Base-by-base conservation (phyloP, 2,113 vertebrate species). In the Nannobrachium achirus region DNA sequence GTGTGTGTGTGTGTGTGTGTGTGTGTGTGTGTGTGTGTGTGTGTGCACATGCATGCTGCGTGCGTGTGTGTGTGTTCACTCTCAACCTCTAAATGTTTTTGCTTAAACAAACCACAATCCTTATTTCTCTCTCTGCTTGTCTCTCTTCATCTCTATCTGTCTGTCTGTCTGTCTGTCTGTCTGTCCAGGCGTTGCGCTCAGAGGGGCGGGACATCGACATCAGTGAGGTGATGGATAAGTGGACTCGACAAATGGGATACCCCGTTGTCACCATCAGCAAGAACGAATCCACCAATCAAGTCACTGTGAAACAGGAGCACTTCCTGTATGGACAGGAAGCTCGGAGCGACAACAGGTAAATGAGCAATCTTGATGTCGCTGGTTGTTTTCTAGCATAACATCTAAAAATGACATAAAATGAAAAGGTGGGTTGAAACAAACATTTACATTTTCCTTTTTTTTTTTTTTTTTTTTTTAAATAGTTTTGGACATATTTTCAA, bases 201-300 rank as follows among this genome's bases (percentile, higher is more conserved):
- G 94, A 95, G 84, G 96, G 98, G 73, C 96, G 94, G 86, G 93
- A 94, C 84, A 94, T 99, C 71, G 94, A 98, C 86, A 94, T 99
- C 40, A 94, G 95, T 46, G 92, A 94, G 82, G 96, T 99, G 71
- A 99, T 99, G 98, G 96, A 98, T 89, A 93, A 95, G 56, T 99
- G 98, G 98, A 99, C 97, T 10, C 92, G 99, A 10, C 97, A 99
- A 78, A 99, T 98, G 98, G 98, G 98, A 18, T 99, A 99, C 82
- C 98, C 98, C 7, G 95, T 99, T 52, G 91, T 99, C 63, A 97
- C 95, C 82, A 93, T 99, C 87, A 91, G 93, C 85, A 95, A 95
- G 92, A 96, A 98, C 85, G 93, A 93, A 84, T 83, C 74, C 0
- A 93, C 75, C 79, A 75, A 91, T 73, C 85, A 87, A 76, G 87